Base-by-base conservation (phyloP, 2,888 invertebrate species). In the Gymnocheta viridis region DNA sequence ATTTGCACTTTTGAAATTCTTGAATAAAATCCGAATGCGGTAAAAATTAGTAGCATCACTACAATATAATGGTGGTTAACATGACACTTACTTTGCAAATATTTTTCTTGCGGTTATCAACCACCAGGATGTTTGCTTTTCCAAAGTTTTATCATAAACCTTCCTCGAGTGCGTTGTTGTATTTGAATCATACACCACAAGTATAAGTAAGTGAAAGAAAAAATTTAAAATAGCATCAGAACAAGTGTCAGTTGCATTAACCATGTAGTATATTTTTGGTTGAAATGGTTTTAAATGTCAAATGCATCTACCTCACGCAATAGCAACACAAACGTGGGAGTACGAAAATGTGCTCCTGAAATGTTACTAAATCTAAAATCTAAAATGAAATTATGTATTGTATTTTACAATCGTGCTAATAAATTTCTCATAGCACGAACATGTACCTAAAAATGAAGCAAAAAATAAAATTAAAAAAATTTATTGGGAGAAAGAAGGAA, bases 271-370 rank as follows among this genome's bases (percentile, higher is more conserved):
- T 35, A 67, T 44, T 60, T 60, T 74, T 67, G 67, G 58, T 74
- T 58, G 35, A 22, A 80, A 66, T 80, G 72, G 64, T 73, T 74
- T 67, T 41, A 67, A 67, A 81, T 60, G 67, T 74, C 73, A 81
- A 67, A 67, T 81, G 67, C 80, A 67, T 60, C 41, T 35, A 67
- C 17, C 67, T 51, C 80, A 81, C 66, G 60, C 73, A 74, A 51
- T 19, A 7, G 4, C 24, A 32, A 27, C 24, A 41, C 5, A 32
- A 74, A 74, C 27, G 14, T 62, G 17, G 2, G 9, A 24, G 17
- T 32, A 29, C 38, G 6, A 27, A n/a, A 14, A 19, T 38, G 1
- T 12, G n/a, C n/a, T 17, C 10, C 12, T 14, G 7, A n/a, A 38
- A 73, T 27, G 12, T 32, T 56, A 17, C 2, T 17, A 60, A 44